Percentiles rank a stretch among this genome's conserved stretches.
Conservation (phyloP, 1,140 invertebrate genomes). For the Telenomus remus region DNA sequence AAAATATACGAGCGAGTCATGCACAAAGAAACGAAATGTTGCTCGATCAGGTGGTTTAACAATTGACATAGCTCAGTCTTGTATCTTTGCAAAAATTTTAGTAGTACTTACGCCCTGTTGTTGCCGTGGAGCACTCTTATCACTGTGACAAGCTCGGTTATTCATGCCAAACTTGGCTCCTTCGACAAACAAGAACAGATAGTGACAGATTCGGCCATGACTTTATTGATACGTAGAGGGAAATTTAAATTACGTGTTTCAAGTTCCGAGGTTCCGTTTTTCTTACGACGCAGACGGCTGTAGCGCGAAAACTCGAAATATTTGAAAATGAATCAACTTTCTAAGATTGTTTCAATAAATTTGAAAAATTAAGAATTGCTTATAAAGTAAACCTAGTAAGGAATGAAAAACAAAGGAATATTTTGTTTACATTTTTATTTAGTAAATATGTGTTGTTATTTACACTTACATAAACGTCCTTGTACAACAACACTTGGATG, state of each 20-base stretch:
- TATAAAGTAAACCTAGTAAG: neutral
- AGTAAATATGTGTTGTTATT: conserved; percentile 28
- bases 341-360: too few species aligned
- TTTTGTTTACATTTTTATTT: conserved; percentile 15
- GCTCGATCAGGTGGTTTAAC: neutral
- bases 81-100: conserved; percentile 2
- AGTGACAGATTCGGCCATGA: conserved; percentile 31
- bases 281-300: neutral
- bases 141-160: neutral
- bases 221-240: conserved; percentile 36
- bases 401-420: neutral
- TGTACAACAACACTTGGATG: conserved; percentile 12
- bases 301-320: neutral
- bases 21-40: neutral
- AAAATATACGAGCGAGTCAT: conserved; percentile 18
- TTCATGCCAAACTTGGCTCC: conserved; percentile 20
- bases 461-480: conserved; percentile 21
- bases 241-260: conserved; percentile 26
- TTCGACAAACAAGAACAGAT: conserved; percentile 11
- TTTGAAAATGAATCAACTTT: too few species aligned
- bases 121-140: neutral
- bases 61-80: conserved; percentile 14
- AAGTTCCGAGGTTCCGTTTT: neutral
- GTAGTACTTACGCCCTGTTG: conserved; percentile 12
- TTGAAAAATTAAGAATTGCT: too few species aligned